Evolutionary conservation across 2,797 vertebrate species (phyloP), one percentile per base, ranked within the genome.

Genomic region (Alosa sapidissima): DNA sequence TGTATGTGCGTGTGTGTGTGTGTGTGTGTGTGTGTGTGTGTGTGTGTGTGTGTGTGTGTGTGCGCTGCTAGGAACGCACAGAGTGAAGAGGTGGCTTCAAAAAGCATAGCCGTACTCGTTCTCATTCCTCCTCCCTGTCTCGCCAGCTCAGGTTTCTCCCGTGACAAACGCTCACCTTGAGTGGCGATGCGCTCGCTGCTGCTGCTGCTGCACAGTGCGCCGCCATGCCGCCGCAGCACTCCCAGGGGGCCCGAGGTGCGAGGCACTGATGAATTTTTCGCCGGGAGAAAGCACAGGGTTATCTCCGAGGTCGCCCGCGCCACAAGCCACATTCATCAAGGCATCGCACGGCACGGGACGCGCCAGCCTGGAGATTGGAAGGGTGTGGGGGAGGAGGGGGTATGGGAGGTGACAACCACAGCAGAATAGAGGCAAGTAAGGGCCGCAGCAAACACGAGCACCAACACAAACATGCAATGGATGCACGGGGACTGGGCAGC

Each of bases 161-260:
- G 94, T 94, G 96, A 96, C 95, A 96, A 95, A 95, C 94, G 93
- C 91, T 94, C 95, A 95, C 92, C 93, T 95, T 95, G 95, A 96
- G 93, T 93, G 92, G 91, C 92, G 93, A 93, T 93, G 94, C 93
- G 92, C 93, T 55, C 54, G 54, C 54, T 55, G 52, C 52, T 21
- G 54, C 54, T 55, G 54, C 54, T 55, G 54, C 54, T 54, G 11
- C 68, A 2, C 16, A 16, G 36, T 2, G 5, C 16, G 16, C 24
- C 33, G 28, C 1, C 10, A 3, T 0, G 28, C 10, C 9, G 62
- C 11, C 41, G 5, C 11, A 3, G 24, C 62, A 10, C 65, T 72
- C 72, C 72, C 72, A 78, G 72, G 72, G 72, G 72, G 72, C 72
- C 72, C 16, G 9, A 89, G 86, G 88, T 68, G 81, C 91, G 90